A percentile compares a stretch with the other conserved stretches of the same genome.
These are phyloP conservation scores for Rotaria socialis DNA, from an alignment of 2,888 invertebrate species.

Conservation along the genomic window DNA sequence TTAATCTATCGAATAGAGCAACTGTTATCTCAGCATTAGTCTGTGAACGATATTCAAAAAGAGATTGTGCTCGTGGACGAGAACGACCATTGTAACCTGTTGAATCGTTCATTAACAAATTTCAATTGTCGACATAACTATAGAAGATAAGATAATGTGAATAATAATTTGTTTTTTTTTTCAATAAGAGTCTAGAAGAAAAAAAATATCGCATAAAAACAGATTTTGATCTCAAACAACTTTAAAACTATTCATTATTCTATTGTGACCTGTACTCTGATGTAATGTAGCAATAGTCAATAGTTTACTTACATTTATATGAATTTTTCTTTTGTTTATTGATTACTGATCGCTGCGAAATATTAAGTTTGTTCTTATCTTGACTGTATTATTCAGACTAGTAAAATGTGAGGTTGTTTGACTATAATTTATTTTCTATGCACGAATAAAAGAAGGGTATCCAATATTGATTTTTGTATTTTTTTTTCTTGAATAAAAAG, in stretches of 20 bases:
- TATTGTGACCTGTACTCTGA: too few species aligned
- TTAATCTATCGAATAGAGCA: background rate
- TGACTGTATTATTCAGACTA: background rate
- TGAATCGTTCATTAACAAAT: background rate
- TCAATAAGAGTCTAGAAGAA: too few species aligned
- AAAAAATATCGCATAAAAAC: too few species aligned
- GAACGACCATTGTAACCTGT: background rate
- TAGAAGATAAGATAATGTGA: background rate
- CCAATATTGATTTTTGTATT: background rate
- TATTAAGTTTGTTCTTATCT: background rate
- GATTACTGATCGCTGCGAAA: background rate
- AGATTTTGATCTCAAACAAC: too few species aligned
- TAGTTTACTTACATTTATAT: background rate
- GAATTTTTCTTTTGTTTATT: background rate
- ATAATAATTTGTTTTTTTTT: too few species aligned
- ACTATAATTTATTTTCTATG: slow-evolving; percentile 10
- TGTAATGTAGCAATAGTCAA: too few species aligned
- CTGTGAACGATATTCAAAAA: background rate
- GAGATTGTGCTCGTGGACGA: slow-evolving; percentile 13
- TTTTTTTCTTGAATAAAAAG: background rate
- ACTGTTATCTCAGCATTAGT: background rate
- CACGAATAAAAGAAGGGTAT: background rate
- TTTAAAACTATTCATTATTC: too few species aligned
- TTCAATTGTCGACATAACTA: background rate
- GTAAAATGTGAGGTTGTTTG: background rate